A percentile compares a stretch with the other conserved stretches of the same genome.
phyloP scores from a whole-genome alignment of 2,888 invertebrate genomes.

The Pycnomerus fuliginosus region DNA sequence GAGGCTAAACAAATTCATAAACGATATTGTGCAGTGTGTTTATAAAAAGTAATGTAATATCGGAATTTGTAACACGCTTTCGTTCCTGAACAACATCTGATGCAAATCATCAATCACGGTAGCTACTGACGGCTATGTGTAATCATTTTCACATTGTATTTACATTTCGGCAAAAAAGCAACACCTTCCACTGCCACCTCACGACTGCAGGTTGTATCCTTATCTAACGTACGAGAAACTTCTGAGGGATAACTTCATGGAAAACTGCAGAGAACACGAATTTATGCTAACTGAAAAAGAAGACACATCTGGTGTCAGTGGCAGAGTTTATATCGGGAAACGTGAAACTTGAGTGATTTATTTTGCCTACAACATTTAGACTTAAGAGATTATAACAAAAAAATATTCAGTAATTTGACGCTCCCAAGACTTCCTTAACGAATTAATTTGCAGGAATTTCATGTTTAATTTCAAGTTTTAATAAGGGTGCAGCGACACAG shows the following conservation, averaged over 20 bases:
- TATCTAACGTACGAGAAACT: slow-evolving; percentile 6
- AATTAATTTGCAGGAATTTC: slow-evolving; percentile 18
- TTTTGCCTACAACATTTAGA: too few relatives aligned
- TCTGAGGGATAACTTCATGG: background rate
- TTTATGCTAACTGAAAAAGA: slow-evolving; percentile 16
- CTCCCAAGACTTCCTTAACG: slow-evolving; percentile 13
- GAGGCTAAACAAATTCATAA: slow-evolving; percentile 15
- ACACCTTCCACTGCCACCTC: slow-evolving; percentile 5
- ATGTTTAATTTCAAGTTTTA: slow-evolving; percentile 22
- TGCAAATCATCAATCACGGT: slow-evolving; percentile 20
- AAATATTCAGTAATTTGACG: slow-evolving; percentile 9
- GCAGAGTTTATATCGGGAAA: slow-evolving; percentile 8
- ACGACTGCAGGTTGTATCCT: slow-evolving; percentile 4
- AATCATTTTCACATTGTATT: slow-evolving; percentile 19
- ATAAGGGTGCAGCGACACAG: slow-evolving; percentile 10
- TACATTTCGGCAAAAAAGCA: slow-evolving; percentile 9
- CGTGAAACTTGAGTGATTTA: slow-evolving; percentile 10
- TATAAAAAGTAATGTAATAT: slow-evolving; percentile 14
- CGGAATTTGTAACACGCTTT: slow-evolving; percentile 6
- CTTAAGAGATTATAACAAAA: slow-evolving; percentile 4
- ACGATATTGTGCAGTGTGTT: slow-evolving; percentile 13
- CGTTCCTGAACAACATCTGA: slow-evolving; percentile 14
- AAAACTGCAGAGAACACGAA: slow-evolving; percentile 6
- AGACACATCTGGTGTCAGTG: slow-evolving; percentile 16
- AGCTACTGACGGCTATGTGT: slow-evolving; percentile 9